phyloP scores from a whole-genome alignment of 2,888 invertebrate genomes.

The Dorcus parallelipipedus region DNA sequence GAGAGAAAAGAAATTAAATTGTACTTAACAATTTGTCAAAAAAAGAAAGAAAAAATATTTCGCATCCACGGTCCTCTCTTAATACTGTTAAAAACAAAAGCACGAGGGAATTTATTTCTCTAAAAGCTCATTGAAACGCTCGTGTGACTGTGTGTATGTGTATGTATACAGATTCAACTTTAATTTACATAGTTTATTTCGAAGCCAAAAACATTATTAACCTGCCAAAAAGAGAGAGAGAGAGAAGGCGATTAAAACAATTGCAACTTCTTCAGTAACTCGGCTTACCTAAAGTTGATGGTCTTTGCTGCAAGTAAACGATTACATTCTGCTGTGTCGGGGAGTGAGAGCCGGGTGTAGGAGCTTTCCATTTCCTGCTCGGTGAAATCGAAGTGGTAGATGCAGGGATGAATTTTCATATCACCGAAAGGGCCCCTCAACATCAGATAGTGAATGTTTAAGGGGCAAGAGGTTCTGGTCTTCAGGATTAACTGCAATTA shows the following conservation, averaged over 20 bases:
- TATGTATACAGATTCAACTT: too few species aligned
- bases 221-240: constrained; percentile 55
- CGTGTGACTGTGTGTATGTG: too few species aligned
- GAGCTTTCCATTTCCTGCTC: constrained; percentile 76
- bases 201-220: constrained; percentile 80
- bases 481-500: constrained; percentile 70
- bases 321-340: constrained; percentile 83
- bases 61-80: too few species aligned
- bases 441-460: constrained; percentile 78
- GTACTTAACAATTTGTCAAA: too few species aligned
- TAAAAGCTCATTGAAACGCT: too few species aligned
- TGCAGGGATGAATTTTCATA: constrained; percentile 75
- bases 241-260: neutral
- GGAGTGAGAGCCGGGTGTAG: constrained; percentile 72
- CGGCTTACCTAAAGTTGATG: constrained; percentile 76
- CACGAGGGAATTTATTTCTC: too few species aligned
- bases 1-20: too few species aligned
- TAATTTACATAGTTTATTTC: constrained; percentile 53
- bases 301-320: constrained; percentile 85
- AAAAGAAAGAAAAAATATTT: too few species aligned
- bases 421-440: constrained; percentile 87
- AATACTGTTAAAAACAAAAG: too few species aligned
- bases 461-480: constrained; percentile 69
- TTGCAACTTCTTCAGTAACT: neutral
- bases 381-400: constrained; percentile 80